A percentile compares a stretch with the other conserved stretches of the same genome.
These are phyloP conservation scores for Leptonema lineaticorne DNA, from an alignment of 1,140 invertebrate species.

Conservation along the genomic window DNA sequence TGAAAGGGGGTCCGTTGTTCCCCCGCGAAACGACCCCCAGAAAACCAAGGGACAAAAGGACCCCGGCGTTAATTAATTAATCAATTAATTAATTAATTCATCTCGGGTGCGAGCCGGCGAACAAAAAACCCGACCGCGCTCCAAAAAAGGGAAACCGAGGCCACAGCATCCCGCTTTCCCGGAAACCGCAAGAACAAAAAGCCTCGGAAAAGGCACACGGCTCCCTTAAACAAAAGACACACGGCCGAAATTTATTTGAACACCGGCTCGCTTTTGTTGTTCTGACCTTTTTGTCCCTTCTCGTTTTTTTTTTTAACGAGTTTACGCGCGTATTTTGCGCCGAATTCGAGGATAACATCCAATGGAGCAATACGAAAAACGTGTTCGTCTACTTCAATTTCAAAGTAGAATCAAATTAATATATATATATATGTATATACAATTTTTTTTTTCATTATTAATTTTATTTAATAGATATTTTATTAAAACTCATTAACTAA, in stretches of 20 bases:
- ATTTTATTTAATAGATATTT: too few species aligned
- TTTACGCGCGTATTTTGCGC: too few species aligned
- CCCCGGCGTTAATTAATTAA: constrained; percentile 24
- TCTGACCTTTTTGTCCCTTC: too few species aligned
- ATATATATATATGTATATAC: too few species aligned
- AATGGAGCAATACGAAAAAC: too few species aligned
- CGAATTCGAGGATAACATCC: too few species aligned
- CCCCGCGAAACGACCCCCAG: not conserved
- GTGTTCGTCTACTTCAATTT: too few species aligned
- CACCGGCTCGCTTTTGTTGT: too few species aligned
- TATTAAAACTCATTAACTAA: too few species aligned
- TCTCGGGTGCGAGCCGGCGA: constrained; percentile 1
- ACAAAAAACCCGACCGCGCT: constrained; percentile 18
- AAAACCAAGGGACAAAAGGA: constrained; percentile 24
- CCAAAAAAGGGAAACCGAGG: not conserved
- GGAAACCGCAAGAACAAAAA: constrained; percentile 14
- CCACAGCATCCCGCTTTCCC: constrained; percentile 6
- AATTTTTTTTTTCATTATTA: too few species aligned
- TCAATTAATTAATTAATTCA: constrained; percentile 27
- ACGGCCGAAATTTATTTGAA: not conserved
- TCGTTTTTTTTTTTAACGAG: too few species aligned
- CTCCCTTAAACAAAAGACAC: not conserved
- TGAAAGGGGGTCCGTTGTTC: constrained; percentile 7
- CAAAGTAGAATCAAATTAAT: too few species aligned
- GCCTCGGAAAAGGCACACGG: constrained; percentile 1